Evolutionary conservation across 2,888 invertebrate genomes (phyloP).

Genomic region (Tenodera sinensis): DNA sequence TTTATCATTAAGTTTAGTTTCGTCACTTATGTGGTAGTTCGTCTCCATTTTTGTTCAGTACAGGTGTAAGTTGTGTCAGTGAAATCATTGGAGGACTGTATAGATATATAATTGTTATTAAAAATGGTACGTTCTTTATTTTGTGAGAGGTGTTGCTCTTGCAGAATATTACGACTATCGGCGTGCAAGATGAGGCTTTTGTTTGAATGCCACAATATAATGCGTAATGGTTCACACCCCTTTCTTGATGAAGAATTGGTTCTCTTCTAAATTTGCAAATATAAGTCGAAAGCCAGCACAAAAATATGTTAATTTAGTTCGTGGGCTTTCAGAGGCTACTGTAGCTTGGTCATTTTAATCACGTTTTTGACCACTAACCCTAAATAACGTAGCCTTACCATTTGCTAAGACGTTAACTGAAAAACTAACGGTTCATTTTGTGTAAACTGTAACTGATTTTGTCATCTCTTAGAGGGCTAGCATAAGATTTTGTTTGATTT

Average conservation of each 20-base stretch:
- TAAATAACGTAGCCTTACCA: neutral
- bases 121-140: constrained; percentile 19
- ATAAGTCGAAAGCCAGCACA: neutral
- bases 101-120: neutral
- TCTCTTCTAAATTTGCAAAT: neutral
- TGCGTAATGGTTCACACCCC: constrained; percentile 24
- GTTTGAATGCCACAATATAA: neutral
- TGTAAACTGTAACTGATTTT: neutral
- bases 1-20: neutral
- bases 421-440: neutral
- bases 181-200: neutral
- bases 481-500: neutral
- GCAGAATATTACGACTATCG: neutral
- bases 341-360: neutral
- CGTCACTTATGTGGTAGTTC: neutral
- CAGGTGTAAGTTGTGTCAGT: constrained; percentile 19
- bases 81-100: constrained; percentile 3
- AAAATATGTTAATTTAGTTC: neutral
- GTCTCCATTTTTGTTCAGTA: constrained; percentile 25
- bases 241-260: constrained; percentile 13
- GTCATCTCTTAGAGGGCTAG: neutral
- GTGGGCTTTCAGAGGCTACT: neutral
- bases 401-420: neutral
- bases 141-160: neutral
- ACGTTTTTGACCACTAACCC: neutral